Conservation (phyloP, 1,140 invertebrate genomes). For the Microvelia longipes region DNA sequence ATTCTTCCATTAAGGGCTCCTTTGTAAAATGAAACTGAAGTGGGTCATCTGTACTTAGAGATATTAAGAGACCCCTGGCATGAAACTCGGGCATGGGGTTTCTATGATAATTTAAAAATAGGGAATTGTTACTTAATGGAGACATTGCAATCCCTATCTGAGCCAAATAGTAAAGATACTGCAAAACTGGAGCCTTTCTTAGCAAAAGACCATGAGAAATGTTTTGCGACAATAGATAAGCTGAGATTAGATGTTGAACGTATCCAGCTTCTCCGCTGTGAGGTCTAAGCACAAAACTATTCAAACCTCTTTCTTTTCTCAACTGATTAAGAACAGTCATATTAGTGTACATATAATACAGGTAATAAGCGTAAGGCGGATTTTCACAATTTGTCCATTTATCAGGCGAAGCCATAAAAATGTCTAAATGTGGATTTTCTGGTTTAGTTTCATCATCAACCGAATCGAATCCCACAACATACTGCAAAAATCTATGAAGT, state of each 20-base stretch:
- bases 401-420: constrained; percentile 62
- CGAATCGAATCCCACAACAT: constrained; percentile 90
- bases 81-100: constrained; percentile 96
- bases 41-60: constrained; percentile 94
- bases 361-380: constrained; percentile 95
- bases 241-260: constrained; percentile 87
- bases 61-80: constrained; percentile 80
- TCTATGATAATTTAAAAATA: constrained; percentile 94
- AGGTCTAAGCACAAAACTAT: constrained; percentile 88
- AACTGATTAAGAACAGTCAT: constrained; percentile 90
- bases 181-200: constrained; percentile 93
- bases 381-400: constrained; percentile 84
- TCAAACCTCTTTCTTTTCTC: constrained; percentile 76
- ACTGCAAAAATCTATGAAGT: constrained; percentile 77
- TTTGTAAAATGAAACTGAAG: constrained; percentile 99
- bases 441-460: constrained; percentile 99
- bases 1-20: constrained; percentile 99
- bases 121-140: constrained; percentile 92
- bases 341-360: constrained; percentile 98
- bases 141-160: constrained; percentile 98
- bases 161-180: constrained; percentile 94
- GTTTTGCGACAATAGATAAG: constrained; percentile 93
- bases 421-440: constrained; percentile 85
- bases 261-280: constrained; percentile 98
- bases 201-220: constrained; percentile 96